phyloP scores from a whole-genome alignment of 1,140 invertebrate genomes.

The Hetaerina americana region DNA sequence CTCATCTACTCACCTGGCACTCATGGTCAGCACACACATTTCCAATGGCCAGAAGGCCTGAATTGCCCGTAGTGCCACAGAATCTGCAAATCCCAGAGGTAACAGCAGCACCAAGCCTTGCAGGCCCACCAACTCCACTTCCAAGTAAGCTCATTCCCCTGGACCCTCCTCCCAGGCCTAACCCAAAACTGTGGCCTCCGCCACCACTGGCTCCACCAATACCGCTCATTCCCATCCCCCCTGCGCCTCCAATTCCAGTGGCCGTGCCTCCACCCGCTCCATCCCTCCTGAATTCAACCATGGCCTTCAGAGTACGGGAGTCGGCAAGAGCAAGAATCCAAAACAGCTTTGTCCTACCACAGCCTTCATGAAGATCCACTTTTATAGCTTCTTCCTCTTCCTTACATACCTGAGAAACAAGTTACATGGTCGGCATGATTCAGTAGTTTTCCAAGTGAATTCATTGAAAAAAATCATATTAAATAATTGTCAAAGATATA shows the following conservation, averaged over 20 bases:
- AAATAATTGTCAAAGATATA: too few species aligned
- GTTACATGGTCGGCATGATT: too few species aligned
- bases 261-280: conserved; percentile 42
- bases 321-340: conserved; percentile 89
- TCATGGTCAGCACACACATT: conserved; percentile 89
- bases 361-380: conserved; percentile 91
- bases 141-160: conserved; percentile 11
- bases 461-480: too few species aligned
- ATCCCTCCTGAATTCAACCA: conserved; percentile 71
- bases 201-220: too few species aligned
- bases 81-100: conserved; percentile 76
- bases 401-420: conserved; percentile 57
- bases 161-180: conserved; percentile 41
- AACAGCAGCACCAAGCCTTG: conserved; percentile 16
- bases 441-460: too few species aligned
- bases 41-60: conserved; percentile 75
- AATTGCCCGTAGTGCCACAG: conserved; percentile 49
- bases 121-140: neutral
- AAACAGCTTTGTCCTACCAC: conserved; percentile 87
- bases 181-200: neutral
- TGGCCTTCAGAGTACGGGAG: conserved; percentile 78
- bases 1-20: conserved; percentile 51
- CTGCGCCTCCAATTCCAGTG: neutral
- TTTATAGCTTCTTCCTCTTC: conserved; percentile 89
- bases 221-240: conserved; percentile 21